phyloP scores from a whole-genome alignment of 2,113 vertebrate genomes.

The Pteronura brasiliensis region DNA sequence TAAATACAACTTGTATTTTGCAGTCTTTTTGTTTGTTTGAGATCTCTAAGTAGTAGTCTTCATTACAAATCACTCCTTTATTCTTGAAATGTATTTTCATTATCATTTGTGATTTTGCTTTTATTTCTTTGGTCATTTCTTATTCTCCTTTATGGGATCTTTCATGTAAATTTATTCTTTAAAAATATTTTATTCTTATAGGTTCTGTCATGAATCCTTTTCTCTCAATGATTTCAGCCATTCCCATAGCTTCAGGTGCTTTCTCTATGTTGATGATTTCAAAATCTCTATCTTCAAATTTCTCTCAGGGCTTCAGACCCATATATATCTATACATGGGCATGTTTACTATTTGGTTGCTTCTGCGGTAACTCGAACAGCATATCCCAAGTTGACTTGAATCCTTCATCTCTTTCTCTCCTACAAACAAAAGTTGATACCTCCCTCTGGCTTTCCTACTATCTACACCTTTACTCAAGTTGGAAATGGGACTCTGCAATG shows the following conservation, averaged over 20 bases:
- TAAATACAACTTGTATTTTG: neutral
- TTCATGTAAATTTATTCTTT: neutral
- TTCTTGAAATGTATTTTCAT: neutral
- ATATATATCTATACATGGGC: neutral
- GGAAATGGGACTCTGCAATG: neutral
- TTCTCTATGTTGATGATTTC: neutral
- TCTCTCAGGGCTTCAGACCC: neutral
- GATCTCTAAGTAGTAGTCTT: neutral
- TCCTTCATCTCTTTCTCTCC: neutral
- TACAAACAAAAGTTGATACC: neutral
- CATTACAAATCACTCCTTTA: neutral
- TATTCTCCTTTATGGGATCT: neutral
- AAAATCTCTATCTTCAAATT: constrained; percentile 20
- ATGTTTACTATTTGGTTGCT: neutral
- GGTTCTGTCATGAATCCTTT: neutral
- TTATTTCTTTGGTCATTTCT: neutral
- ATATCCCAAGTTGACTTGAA: neutral
- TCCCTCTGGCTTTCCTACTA: neutral
- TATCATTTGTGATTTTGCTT: neutral
- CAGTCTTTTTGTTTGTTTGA: neutral
- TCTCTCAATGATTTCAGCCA: neutral
- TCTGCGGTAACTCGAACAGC: neutral
- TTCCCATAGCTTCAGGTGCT: neutral
- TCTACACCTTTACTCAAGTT: neutral
- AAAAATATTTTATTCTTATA: neutral